Percentiles rank a stretch among this genome's conserved stretches.
phyloP scores from a whole-genome alignment of 37 sponge, comb jelly and placozoan genomes.

The Beroe forskalii region DNA sequence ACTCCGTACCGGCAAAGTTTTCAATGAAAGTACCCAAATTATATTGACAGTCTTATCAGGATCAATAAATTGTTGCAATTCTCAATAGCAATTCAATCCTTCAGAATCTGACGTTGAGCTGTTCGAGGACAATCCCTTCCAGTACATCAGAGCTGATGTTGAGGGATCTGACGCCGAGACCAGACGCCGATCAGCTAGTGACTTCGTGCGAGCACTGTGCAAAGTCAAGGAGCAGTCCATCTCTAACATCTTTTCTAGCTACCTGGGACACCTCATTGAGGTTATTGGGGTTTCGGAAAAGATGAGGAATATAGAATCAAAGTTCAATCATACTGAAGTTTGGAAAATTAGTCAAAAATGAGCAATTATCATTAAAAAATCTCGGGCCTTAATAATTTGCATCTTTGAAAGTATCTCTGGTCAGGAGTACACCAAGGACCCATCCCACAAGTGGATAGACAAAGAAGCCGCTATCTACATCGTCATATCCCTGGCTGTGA shows the following conservation, averaged over 20 bases:
- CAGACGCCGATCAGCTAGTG: slow-evolving; percentile 91
- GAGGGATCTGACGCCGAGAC: slow-evolving; percentile 95
- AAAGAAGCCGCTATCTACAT: slow-evolving; percentile 93
- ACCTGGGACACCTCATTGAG: slow-evolving; percentile 29
- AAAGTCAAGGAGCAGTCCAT: slow-evolving; percentile 82
- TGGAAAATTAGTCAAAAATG: too few relatives aligned
- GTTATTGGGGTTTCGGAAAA: too few relatives aligned
- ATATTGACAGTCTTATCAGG: too few relatives aligned
- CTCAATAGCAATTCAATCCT: neutral
- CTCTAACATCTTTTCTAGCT: slow-evolving; percentile 76
- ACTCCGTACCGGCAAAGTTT: too few relatives aligned
- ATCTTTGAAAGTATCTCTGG: too few relatives aligned
- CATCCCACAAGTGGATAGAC: slow-evolving; percentile 81
- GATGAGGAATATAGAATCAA: too few relatives aligned
- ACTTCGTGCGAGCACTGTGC: slow-evolving; percentile 87
- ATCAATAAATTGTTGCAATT: too few relatives aligned
- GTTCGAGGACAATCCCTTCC: slow-evolving; percentile 97
- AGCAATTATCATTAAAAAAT: too few relatives aligned
- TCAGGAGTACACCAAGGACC: slow-evolving; percentile 76
- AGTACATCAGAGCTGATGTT: slow-evolving; percentile 91
- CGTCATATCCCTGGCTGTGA: slow-evolving; percentile 87
- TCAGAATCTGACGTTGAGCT: slow-evolving; percentile 92
- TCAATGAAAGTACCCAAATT: too few relatives aligned
- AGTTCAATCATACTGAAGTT: too few relatives aligned
- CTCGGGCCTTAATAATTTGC: too few relatives aligned